Evolutionary conservation across 2,888 invertebrate species (phyloP).

Genomic region (Morpho deidamia): DNA sequence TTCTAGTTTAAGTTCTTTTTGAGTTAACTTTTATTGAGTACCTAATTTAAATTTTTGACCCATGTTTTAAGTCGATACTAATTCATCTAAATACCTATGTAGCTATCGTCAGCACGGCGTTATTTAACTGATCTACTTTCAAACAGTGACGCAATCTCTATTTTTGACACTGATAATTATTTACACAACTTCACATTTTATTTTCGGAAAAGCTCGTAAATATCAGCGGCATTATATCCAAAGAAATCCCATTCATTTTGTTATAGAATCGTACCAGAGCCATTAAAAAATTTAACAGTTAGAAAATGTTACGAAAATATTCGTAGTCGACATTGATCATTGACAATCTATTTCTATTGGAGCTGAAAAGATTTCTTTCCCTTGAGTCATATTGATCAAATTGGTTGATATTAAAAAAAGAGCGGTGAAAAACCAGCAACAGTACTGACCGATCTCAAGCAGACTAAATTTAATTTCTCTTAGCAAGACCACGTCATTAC

Average conservation of each 20-base stretch:
- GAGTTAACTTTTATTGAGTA: too few species aligned
- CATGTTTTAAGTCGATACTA: conserved; percentile 34
- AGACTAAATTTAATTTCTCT: conserved; percentile 62
- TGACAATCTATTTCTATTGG: conserved; percentile 13
- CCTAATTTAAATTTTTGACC: too few species aligned
- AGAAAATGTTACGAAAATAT: conserved; percentile 35
- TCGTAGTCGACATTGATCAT: conserved; percentile 8
- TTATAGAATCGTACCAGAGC: conserved; percentile 5
- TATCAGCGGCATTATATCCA: conserved; percentile 36
- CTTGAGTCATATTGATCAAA: conserved; percentile 19
- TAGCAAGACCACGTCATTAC: conserved; percentile 55
- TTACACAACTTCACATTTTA: conserved; percentile 64
- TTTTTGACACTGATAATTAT: conserved; percentile 56
- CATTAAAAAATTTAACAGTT: conserved; percentile 22
- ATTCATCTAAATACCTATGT: conserved; percentile 20
- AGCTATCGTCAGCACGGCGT: conserved; percentile 22
- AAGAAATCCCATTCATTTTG: background rate
- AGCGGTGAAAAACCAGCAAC: conserved; percentile 16
- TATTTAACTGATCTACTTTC: conserved; percentile 49
- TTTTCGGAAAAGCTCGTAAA: conserved; percentile 58
- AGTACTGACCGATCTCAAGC: conserved; percentile 44
- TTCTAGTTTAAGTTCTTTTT: too few species aligned
- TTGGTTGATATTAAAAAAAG: conserved; percentile 15
- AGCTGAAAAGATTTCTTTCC: conserved; percentile 7
- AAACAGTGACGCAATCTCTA: conserved; percentile 57